Conservation (phyloP, 2,888 invertebrate species). For the Pyrrhia umbra region DNA sequence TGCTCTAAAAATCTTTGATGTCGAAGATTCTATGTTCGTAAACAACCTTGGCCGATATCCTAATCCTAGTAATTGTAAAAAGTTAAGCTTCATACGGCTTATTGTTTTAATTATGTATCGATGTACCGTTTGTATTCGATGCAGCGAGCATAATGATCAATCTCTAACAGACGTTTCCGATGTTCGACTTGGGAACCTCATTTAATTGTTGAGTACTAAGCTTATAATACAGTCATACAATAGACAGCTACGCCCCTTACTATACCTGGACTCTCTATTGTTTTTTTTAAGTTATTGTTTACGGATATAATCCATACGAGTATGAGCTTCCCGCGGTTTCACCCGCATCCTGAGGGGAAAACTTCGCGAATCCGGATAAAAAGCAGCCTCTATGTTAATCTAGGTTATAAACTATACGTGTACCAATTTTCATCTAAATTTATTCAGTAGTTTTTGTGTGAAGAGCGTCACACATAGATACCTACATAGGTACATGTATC, state of each 20-base stretch:
- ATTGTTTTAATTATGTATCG: constrained; percentile 24
- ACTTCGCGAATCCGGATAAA: too few species aligned
- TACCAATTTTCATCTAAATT: too few species aligned
- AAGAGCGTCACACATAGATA: too few species aligned
- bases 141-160: constrained; percentile 36
- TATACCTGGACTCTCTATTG: constrained; percentile 67
- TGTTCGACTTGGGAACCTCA: constrained; percentile 57
- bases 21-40: constrained; percentile 12
- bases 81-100: neutral
- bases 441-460: too few species aligned
- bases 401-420: too few species aligned
- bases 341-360: too few species aligned
- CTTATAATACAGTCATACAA: constrained; percentile 60
- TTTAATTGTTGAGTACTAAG: constrained; percentile 49
- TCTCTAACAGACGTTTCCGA: constrained; percentile 43
- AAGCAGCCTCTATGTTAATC: too few species aligned
- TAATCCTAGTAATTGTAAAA: constrained; percentile 4
- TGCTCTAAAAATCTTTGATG: constrained; percentile 15
- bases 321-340: too few species aligned
- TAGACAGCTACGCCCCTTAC: constrained; percentile 67
- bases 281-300: constrained; percentile 53
- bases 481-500: too few species aligned
- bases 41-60: constrained; percentile 40
- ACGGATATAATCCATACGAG: constrained; percentile 7
- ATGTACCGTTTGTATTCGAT: constrained; percentile 43